Base-by-base conservation (phyloP, 2,888 invertebrate genomes). In the Cloeon dipterum region DNA sequence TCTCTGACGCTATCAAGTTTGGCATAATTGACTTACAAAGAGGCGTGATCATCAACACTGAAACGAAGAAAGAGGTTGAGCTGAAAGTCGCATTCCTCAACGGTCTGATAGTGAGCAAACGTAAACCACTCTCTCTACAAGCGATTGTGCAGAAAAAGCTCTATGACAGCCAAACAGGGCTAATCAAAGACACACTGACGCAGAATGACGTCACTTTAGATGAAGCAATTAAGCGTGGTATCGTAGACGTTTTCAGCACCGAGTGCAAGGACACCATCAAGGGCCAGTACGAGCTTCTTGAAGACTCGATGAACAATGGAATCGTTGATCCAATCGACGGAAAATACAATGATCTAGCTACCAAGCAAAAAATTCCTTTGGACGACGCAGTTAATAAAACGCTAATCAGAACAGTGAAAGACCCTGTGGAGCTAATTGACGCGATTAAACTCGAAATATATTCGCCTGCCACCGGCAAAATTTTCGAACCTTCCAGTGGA, bases 181-280 rank as follows among this genome's bases (percentile, higher is more conserved):
- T 78, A 54, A 73, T 85, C 43, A 75, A 75, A 52, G 81, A 86
- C 51, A 74, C 76, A 0, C 65, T 69, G 46, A 66, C 68, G 34
- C 72, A 77, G 37, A 67, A 68, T 44, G 73, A 74, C 18, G 59
- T 78, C 42, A 73, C 77, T 23, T 63, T 89, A 16, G 65, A 70
- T 36, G 79, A 82, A 49, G 78, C 82, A 3, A 70, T 85, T 34
- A 68, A 73, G 44, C 66, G 78, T 47, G 75, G 77, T 46, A 70
- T 86, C 42, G 66, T 89, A 20, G 81, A 85, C 55, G 73, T 79
- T 2, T 74, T 73, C 42, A 76, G 82, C 44, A 77, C 79, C 4
- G 69, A 78, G 54, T 73, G 85, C 43, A 75, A 75, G 52, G 81
- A 86, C 51, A 74, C 76, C 0, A 65, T 69, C 46, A 66, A 68